Base-by-base conservation (phyloP, 2,888 invertebrate species). In the Leistus spinibarbis region DNA sequence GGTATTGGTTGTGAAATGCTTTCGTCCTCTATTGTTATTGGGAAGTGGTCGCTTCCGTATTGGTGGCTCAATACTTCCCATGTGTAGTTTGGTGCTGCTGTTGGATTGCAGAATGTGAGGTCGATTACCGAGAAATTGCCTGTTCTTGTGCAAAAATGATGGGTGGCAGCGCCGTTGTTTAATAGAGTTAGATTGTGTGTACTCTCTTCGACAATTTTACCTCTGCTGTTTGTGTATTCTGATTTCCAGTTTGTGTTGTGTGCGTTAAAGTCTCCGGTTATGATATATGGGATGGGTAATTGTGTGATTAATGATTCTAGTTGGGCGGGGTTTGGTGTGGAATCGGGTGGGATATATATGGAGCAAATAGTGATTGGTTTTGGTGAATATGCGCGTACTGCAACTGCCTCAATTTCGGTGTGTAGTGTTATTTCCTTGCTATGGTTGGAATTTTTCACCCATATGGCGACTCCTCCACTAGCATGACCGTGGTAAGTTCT, bases 381-480 rank as follows among this genome's bases (percentile, higher is more conserved):
- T 27, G 27, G 5, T 7, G 27, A 27, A 9, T n/a, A 20, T 19
- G 77, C 24, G 62, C 24, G 73, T 5, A 67, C 20, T 63, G 79
- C 79, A 5, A 40, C 17, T 9, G 53, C 65, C 5, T 27, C 27
- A 9, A 9, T 7, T 7, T 27, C 27, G 27, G 27, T 7, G 27
- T 27, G 27, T 27, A 27, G 27, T 1, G n/a, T 19, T 1, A 78
- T n/a, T 76, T 79, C 69, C 10, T 76, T 23, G 17, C 9, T 27
- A 5, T 69, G 67, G 3, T 77, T 64, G 22, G 77, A 71, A 53
- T 76, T 75, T 19, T 76, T 69, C 1, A 76, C 60, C 23, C 70
- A 73, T 2, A 75, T 79, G 9, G 73, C 69, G 1, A 79, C 78
- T 7, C 78, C 79, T 10, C 79, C 79, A 60, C 79, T 78, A 3